Base-by-base conservation (phyloP, 1,140 invertebrate genomes). In the Drosophila bifasciata region DNA sequence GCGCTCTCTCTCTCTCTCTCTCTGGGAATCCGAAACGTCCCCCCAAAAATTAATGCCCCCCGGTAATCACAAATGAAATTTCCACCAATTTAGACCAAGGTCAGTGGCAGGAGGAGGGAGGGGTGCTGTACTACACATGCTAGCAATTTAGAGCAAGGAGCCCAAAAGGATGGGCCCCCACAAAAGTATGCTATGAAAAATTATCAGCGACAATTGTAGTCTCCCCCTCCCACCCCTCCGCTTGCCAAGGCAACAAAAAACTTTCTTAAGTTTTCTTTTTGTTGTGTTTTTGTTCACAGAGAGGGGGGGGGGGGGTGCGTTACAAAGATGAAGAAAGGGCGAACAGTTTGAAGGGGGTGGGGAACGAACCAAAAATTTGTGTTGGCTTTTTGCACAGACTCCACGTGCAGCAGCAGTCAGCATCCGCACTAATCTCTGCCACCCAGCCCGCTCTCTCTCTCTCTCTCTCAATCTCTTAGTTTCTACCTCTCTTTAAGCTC, bases 161-260 rank as follows among this genome's bases (percentile, higher is more conserved):
- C 40, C 43, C n/a, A 56, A 61, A 48, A 46, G 19, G 8, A 43
- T 11, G 36, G 44, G 55, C 58, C 56, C 75, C 56, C 76, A 63
- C 58, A 75, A 71, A 86, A 83, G 81, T 80, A 70, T 66, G 78
- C 83, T 68, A 83, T 71, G 74, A 60, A 77, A 86, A 86, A 63
- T 77, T 73, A 81, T 46, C 71, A 78, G 78, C 83, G 79, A 60
- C 74, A 83, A 77, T 76, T 73, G 67, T 25, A 25, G 23, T 7
- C 23, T 6, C 6, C 23, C 6, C 23, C 5, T 48, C 67, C 74
- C 68, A n/a, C n/a, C n/a, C n/a, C n/a, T n/a, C n/a, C n/a, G n/a
- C n/a, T n/a, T 1, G 0, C 1, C 6, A 0, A 1, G 7, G 23
- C 11, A 36, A 36, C 9, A 36, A 36, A 3, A 64, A 86, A 81